Base-by-base conservation (phyloP, 2,888 invertebrate genomes). In the Subacronicta megacephala region DNA sequence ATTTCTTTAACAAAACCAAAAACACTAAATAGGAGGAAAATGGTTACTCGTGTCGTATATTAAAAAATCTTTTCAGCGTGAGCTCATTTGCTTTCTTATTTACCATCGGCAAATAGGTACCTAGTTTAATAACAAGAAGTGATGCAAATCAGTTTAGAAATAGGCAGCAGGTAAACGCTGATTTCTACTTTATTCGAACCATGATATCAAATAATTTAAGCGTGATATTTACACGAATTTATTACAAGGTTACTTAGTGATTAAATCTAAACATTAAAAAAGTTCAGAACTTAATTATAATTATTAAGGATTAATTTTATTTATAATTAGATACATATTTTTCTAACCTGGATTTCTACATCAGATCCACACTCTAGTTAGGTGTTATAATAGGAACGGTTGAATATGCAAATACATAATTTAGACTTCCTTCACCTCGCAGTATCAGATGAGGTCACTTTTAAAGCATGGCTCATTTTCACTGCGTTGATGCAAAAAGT, bases 221-320 rank as follows among this genome's bases (percentile, higher is more conserved):
- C 50, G 31, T 61, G 17, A 15, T 44, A 40, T 55, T 40, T 7
- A 43, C 60, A 55, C 38, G 46, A 51, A 60, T 49, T 58, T 35
- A 36, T 51, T 35, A 50, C 49, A 36, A 53, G 29, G 23, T n/a
- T 44, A 10, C 13, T 12, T 12, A 18, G 10, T 4, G 38, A 17
- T 9, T 7, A 16, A 31, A 57, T 36, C 7, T 3, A 26, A 26
- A 31, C n/a, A n/a, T 31, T 31, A 42, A 47, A 51, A n/a, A 12
- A 45, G 7, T n/a, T n/a, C 16, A 9, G 33, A 31, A 54, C 20
- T n/a, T n/a, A n/a, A n/a, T n/a, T n/a, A n/a, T n/a, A n/a, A n/a
- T n/a, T n/a, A n/a, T n/a, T n/a, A n/a, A n/a, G 16, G 20, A 18
- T 9, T 36, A 9, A 9, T 26, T 57, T 44, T 38, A 43, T 23